These are phyloP conservation scores for Rhizomys pruinosus DNA, from an alignment of 2,113 vertebrate species.

Conservation along the genomic window DNA sequence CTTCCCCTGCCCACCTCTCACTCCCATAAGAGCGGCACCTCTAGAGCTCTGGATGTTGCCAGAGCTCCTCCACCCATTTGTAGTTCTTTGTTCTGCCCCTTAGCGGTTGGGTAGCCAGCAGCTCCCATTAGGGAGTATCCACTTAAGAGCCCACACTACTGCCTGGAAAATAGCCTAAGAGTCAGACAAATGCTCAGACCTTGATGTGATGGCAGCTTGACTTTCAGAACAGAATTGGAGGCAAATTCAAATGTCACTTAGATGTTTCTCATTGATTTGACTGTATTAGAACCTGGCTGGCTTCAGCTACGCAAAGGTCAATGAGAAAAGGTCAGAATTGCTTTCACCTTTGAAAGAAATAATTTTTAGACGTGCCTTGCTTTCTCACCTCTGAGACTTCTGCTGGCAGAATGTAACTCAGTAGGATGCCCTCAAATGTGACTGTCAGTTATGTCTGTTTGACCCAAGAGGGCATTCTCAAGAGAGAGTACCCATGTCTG, in stretches of 20 bases:
- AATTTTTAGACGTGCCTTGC: slow-evolving; percentile 28
- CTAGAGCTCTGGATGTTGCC: not conserved
- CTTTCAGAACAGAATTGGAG: slow-evolving; percentile 50
- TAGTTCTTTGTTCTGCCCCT: not conserved
- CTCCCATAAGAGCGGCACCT: not conserved
- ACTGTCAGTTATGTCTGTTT: not conserved
- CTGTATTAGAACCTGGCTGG: slow-evolving; percentile 68
- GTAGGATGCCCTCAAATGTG: not conserved
- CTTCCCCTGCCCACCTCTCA: not conserved
- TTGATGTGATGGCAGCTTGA: not conserved
- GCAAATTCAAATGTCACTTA: slow-evolving; percentile 71
- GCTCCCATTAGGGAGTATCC: not conserved
- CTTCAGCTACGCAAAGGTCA: slow-evolving; percentile 44
- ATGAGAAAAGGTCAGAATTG: slow-evolving; percentile 72
- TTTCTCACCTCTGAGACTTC: slow-evolving; percentile 25
- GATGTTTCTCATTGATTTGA: slow-evolving; percentile 70
- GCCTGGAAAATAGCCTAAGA: not conserved
- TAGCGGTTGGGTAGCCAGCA: not conserved
- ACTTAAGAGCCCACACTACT: not conserved
- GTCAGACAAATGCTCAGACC: not conserved
- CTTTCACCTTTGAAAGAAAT: slow-evolving; percentile 69
- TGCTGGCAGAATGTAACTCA: slow-evolving; percentile 4
- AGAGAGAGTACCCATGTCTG: not conserved
- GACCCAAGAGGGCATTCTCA: not conserved
- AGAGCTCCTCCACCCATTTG: not conserved